These are phyloP conservation scores for Boloria euphrosyne DNA, from an alignment of 2,888 invertebrate species.

Conservation along the genomic window DNA sequence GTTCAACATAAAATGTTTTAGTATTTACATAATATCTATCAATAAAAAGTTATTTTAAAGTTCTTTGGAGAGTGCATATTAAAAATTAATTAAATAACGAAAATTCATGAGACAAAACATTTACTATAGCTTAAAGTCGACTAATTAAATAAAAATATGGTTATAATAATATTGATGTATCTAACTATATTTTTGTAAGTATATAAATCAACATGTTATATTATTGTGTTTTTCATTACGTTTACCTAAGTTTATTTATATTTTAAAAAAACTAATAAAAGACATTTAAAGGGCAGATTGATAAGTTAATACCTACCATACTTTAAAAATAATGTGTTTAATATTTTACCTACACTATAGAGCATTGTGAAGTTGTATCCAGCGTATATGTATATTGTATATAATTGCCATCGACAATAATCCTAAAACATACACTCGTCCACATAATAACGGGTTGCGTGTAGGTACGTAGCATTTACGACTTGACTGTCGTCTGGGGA, in stretches of 20 bases:
- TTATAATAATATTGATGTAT: too few relatives aligned
- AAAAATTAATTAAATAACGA: background rate
- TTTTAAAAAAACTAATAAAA: too few relatives aligned
- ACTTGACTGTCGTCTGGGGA: constrained; percentile 70
- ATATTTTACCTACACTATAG: background rate
- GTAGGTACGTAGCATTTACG: constrained; percentile 55
- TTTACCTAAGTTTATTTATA: too few relatives aligned
- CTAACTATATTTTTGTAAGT: too few relatives aligned
- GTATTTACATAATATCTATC: background rate
- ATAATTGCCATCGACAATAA: constrained; percentile 25
- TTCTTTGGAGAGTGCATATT: background rate
- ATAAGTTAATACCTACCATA: background rate
- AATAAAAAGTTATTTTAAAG: background rate
- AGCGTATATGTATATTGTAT: background rate
- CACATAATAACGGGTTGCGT: constrained; percentile 40
- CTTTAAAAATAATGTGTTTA: background rate
- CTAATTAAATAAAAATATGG: too few relatives aligned
- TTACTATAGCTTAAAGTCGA: too few relatives aligned
- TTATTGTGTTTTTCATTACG: too few relatives aligned
- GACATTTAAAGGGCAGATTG: too few relatives aligned
- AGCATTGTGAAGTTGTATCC: background rate
- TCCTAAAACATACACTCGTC: constrained; percentile 21
- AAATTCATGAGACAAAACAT: background rate
- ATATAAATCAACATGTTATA: too few relatives aligned
- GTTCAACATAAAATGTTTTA: background rate